These are phyloP conservation scores for Tenthredo mesomela DNA, from an alignment of 2,888 invertebrate species.

Conservation along the genomic window DNA sequence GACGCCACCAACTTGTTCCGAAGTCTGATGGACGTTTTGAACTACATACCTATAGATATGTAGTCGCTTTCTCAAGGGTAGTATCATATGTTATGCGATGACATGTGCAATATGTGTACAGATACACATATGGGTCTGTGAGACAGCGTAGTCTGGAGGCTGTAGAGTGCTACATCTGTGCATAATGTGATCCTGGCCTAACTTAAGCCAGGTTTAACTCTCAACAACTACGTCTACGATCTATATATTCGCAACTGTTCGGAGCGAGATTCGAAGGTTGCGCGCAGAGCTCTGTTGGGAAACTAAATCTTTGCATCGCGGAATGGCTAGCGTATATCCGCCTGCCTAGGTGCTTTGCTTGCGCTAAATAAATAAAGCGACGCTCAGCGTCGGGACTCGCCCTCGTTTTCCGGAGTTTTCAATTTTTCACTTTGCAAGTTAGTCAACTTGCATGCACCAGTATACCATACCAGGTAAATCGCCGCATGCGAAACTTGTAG, in stretches of 20 bases:
- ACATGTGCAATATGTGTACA: not conserved
- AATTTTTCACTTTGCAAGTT: constrained; percentile 71
- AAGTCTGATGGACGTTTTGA: not conserved
- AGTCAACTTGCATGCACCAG: constrained; percentile 56
- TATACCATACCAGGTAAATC: constrained; percentile 12
- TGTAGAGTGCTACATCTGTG: constrained; percentile 22
- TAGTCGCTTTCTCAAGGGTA: not conserved
- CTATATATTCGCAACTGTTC: constrained; percentile 16
- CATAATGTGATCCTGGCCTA: constrained; percentile 34
- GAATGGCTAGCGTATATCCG: constrained; percentile 40
- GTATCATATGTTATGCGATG: not conserved
- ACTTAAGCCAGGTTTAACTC: constrained; percentile 37
- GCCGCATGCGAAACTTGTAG: not conserved
- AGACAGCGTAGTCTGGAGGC: not conserved
- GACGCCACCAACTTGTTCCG: constrained; percentile 9
- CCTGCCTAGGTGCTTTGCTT: constrained; percentile 51
- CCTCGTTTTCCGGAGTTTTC: constrained; percentile 60
- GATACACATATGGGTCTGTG: not conserved
- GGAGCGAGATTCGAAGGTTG: not conserved
- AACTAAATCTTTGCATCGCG: constrained; percentile 38
- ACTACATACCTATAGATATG: not conserved
- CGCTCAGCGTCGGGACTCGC: constrained; percentile 57
- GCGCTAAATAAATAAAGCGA: constrained; percentile 68
- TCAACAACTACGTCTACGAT: constrained; percentile 34
- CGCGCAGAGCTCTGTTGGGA: not conserved